phyloP scores from a whole-genome alignment of 35 echinoderm and acorn worm species.

The Heliocidaris tuberculata region DNA sequence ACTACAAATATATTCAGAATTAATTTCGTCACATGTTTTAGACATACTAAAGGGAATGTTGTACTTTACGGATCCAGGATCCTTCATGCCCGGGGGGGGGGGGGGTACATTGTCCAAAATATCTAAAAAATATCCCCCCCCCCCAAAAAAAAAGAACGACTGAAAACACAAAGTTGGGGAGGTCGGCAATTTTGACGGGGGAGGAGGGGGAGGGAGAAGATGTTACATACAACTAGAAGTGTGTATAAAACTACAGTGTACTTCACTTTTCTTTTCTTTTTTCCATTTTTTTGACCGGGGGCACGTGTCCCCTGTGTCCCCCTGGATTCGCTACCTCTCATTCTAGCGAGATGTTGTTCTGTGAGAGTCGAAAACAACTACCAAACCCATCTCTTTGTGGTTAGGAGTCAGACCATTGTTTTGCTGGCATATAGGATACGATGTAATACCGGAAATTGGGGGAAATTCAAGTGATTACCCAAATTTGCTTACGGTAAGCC shows the following conservation, averaged over 20 bases:
- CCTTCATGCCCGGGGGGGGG: too few species aligned
- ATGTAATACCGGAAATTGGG: slow-evolving; percentile 25
- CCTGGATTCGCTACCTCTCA: background rate
- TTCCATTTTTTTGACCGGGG: background rate
- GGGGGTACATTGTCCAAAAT: too few species aligned
- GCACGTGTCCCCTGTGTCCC: background rate
- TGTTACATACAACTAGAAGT: too few species aligned
- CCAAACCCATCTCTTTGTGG: background rate
- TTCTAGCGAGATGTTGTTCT: background rate
- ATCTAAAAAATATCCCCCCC: too few species aligned
- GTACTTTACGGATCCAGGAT: too few species aligned
- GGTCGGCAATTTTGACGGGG: too few species aligned
- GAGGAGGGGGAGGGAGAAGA: too few species aligned
- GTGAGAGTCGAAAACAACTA: background rate
- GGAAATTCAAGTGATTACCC: slow-evolving; percentile 18
- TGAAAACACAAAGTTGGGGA: too few species aligned
- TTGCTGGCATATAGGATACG: background rate
- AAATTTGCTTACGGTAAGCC: slow-evolving; percentile 33
- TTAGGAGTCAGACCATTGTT: background rate
- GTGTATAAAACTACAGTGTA: too few species aligned
- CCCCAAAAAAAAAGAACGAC: background rate
- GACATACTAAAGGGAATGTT: too few species aligned
- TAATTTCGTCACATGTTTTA: too few species aligned
- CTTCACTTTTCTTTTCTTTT: background rate
- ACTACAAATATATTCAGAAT: too few species aligned